Base-by-base conservation (phyloP, 1,140 invertebrate genomes). In the Caenorhabditis briggsae region DNA sequence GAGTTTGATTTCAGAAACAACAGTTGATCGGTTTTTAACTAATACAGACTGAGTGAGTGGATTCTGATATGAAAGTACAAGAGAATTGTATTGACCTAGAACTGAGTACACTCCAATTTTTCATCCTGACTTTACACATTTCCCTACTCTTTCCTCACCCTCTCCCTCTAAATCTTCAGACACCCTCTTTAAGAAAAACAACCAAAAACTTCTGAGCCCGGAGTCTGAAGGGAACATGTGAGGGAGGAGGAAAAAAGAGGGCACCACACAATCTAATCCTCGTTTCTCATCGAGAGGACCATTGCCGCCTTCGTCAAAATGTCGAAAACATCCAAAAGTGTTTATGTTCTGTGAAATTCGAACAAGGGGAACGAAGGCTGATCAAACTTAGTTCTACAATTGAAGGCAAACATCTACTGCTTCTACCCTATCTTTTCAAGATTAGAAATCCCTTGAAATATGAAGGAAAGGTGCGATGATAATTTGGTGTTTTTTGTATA, bases 231-330 rank as follows among this genome's bases (percentile, higher is more conserved):
- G 23, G n/a, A 78, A 53, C 50, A 20, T 11, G 25, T 18, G 70
- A 46, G 53, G 53, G 46, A 78, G 48, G 70, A 50, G 70, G 53
- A 23, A 61, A n/a, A 58, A 58, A 46, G 70, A 70, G 70, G 70
- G 53, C 43, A 78, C 46, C 70, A 48, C 70, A 78, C 70, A 78
- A 78, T 78, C 70, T 78, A 78, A 78, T 78, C 70, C 70, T 78
- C 70, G 70, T 78, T 78, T 78, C 70, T 78, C 70, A 78, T 78
- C 70, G 46, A n/a, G 14, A 78, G 70, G 70, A 78, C 70, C 70
- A 33, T 78, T 8, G 70, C 43, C 64, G 70, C 43, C 64, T 25
- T 70, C 70, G 43, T 53, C 16, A 46, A 50, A 78, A 78, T 78
- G 70, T 50, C 70, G 46, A 78, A 78, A 78, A 78, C 70, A 78